A percentile compares a stretch with the other conserved stretches of the same genome.
Evolutionary conservation across 2,113 vertebrate genomes (phyloP).

Genomic region (Sciurus niger): DNA sequence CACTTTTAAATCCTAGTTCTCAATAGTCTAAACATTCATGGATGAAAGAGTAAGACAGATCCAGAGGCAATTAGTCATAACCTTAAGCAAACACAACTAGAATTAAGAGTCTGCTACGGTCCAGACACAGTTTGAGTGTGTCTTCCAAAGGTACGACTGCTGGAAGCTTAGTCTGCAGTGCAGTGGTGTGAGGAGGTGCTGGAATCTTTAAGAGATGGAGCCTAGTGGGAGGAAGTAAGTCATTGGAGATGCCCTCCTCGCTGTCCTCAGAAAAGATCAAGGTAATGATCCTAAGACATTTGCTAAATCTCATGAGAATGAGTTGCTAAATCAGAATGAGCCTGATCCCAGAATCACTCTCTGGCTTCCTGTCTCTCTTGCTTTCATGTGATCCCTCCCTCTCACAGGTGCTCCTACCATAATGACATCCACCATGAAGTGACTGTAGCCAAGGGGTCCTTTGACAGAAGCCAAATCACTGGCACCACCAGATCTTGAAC

Average conservation of each 20-base stretch:
- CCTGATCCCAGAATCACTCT: not conserved
- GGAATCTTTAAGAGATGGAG: not conserved
- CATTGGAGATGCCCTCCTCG: not conserved
- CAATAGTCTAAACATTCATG: not conserved
- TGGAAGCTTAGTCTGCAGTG: not conserved
- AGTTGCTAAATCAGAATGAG: not conserved
- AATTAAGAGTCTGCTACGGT: not conserved
- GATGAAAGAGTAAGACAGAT: not conserved
- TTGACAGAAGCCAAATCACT: not conserved
- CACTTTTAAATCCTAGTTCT: conserved; percentile 60
- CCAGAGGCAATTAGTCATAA: conserved; percentile 33
- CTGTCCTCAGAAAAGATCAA: not conserved
- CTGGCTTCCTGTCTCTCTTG: not conserved
- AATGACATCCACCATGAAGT: not conserved
- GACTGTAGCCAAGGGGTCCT: not conserved
- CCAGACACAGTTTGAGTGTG: not conserved
- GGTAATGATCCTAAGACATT: not conserved
- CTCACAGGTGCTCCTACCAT: not conserved
- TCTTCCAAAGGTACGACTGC: not conserved
- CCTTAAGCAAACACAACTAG: not conserved
- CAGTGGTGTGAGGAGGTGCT: not conserved
- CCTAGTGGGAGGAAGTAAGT: not conserved
- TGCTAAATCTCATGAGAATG: not conserved
- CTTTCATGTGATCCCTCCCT: not conserved
- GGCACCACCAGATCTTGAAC: not conserved